Base-by-base conservation (phyloP, 35 echinoderm and acorn worm genomes). In the Chiridota heheva region DNA sequence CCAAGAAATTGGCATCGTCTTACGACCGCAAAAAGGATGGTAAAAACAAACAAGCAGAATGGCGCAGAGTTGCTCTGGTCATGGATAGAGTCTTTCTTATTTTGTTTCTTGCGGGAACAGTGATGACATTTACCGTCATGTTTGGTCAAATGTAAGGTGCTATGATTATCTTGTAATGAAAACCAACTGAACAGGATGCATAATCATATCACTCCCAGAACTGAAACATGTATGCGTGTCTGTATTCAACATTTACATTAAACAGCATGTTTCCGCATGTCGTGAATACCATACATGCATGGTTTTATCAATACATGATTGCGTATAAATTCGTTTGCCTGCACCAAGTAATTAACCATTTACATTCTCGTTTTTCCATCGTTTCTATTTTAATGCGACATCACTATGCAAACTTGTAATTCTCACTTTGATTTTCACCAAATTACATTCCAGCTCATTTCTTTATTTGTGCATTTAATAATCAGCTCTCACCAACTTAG, bases 31-130 rank as follows among this genome's bases (percentile, higher is more conserved):
- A 93, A 63, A 37, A 55, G 36, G 82, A 83, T 42, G 85, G 82
- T 16, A 81, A 87, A 37, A 44, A 82, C n/a, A 63, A 81, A 30
- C 86, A 84, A 63, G 81, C 80, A 22, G 90, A 93, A 65, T 93
- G 90, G 90, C 75, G 87, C 37, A 42, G 90, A 12, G 90, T 93
- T 5, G 90, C 90, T 16, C 44, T 93, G 36, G 90, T 93, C 4
- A 68, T 93, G 61, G 90, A 93, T 63, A 73, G 90, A 58, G 28
- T 93, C 29, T 93, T 93, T 76, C 49, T 93, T 63, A 53, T 88
- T 18, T 27, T 93, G 18, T 93, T 87, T 64, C 20, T 93, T 7
- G 45, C 84, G 1, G 90, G 90, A 15, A 83, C 90, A 42, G 39
- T 76, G 18, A 73, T 60, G 60, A 87, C 90, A 7, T 87, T 81